phyloP scores from a whole-genome alignment of 2,888 invertebrate genomes.

The Campopleginae sp. region DNA sequence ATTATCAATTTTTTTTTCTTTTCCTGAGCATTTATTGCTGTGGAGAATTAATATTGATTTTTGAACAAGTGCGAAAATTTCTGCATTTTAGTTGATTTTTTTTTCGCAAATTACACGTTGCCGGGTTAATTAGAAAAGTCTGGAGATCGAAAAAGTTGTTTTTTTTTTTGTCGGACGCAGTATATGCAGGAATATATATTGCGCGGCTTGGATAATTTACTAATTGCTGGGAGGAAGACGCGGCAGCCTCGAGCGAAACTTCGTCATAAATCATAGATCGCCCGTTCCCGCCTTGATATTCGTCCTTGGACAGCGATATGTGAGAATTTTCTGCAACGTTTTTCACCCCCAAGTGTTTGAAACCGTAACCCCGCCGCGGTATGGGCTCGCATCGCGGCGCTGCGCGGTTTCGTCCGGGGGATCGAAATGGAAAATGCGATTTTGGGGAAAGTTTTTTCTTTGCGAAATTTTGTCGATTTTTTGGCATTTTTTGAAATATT shows the following conservation, averaged over 20 bases:
- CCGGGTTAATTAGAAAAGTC: constrained; percentile 3
- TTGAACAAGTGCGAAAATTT: background rate
- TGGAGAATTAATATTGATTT: background rate
- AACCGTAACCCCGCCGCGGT: background rate
- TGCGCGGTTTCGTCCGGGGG: no score
- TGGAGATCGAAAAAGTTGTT: background rate
- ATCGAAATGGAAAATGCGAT: no score
- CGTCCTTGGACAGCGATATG: constrained; percentile 17
- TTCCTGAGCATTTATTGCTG: background rate
- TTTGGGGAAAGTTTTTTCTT: no score
- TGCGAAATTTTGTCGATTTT: no score
- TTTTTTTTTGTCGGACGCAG: constrained; percentile 28
- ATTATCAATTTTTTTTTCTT: no score
- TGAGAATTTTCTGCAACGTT: constrained; percentile 32
- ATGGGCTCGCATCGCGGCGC: background rate
- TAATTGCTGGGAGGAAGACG: constrained; percentile 32
- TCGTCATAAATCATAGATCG: constrained; percentile 54
- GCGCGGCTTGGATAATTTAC: constrained; percentile 29
- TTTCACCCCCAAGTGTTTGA: constrained; percentile 21
- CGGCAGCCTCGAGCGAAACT: background rate
- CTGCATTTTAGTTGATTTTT: background rate
- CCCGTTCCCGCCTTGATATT: constrained; percentile 4
- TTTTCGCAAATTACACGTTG: constrained; percentile 1
- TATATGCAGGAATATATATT: constrained; percentile 35
- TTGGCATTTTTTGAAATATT: no score